Evolutionary conservation across 1,140 invertebrate genomes (phyloP), one percentile per base, ranked within the genome.

Genomic region (Euwallacea fornicatus): DNA sequence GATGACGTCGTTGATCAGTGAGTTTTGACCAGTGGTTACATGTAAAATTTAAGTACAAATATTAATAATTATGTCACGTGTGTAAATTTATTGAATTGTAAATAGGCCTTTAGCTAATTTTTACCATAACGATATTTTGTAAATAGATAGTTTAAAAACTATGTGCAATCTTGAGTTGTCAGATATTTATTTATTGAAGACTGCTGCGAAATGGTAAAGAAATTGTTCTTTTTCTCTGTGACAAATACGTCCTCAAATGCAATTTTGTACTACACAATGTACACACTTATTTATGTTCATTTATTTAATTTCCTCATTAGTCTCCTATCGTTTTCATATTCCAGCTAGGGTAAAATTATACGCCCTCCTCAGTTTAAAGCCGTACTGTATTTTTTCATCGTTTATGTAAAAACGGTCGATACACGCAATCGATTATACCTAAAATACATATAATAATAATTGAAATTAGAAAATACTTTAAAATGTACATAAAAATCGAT

Each of bases 31-130:
- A 69, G 21, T 2, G 67, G 67, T 69, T 74, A 62, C 61, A 71
- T 75, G 76, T 78, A 74, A 73, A 78, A 75, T 76, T 75, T 78
- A 77, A 79, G 78, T 79, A 79, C 78, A 79, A 79, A 79, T 77
- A 78, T 74, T 78, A 78, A 76, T 78, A 74, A 59, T 41, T 46
- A 15, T 56, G 43, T 68, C 75, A 42, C 44, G 47, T 42, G 61
- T 65, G 63, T 65, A 65, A 53, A 65, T 65, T n/a, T 53, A 65
- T 50, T 41, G n/a, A 63, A 76, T 69, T 79, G 78, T 79, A 79
- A 66, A 78, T 50, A 50, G 9, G 9, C 13, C 46, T 10, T 78
- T 73, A 75, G 71, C 65, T 67, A 59, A 74, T 76, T 78, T 77
- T 77, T 77, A 77, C 54, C 71, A 50, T 50, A 73, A 16, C 16